phyloP scores from a whole-genome alignment of 1,140 invertebrate genomes.

The Periplaneta americana region DNA sequence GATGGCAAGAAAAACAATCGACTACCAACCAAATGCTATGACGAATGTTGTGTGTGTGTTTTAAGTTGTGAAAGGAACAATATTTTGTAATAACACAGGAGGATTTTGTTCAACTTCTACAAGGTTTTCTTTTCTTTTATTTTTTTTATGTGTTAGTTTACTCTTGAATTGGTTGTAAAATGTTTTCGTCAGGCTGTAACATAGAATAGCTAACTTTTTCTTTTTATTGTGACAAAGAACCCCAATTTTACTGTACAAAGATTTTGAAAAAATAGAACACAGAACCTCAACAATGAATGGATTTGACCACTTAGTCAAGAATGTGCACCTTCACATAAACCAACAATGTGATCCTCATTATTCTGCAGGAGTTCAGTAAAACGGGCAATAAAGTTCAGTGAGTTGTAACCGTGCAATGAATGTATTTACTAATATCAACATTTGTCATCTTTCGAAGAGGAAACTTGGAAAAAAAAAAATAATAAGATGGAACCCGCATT shows the following conservation, averaged over 20 bases:
- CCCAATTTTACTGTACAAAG: conserved; percentile 20
- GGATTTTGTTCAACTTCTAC: conserved; percentile 10
- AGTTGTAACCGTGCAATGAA: not conserved
- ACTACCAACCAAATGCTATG: not conserved
- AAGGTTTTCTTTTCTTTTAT: conserved; percentile 6
- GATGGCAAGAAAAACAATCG: not conserved
- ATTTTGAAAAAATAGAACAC: conserved; percentile 10
- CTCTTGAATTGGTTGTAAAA: conserved; percentile 5
- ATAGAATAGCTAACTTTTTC: conserved; percentile 14
- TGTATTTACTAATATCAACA: not conserved
- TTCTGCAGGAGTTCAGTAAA: not conserved
- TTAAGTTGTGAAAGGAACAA: conserved; percentile 14
- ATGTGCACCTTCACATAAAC: conserved; percentile 2
- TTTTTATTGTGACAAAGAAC: conserved; percentile 15
- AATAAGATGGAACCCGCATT: not conserved
- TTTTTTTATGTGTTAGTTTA: conserved; percentile 15
- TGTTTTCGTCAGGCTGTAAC: conserved; percentile 15
- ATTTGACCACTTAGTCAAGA: conserved; percentile 10
- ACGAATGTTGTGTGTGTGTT: conserved; percentile 13
- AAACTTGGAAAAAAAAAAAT: not conserved
- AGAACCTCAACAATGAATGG: conserved; percentile 5
- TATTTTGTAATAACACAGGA: conserved; percentile 17
- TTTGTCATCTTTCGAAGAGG: not conserved
- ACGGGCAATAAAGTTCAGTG: conserved; percentile 6
- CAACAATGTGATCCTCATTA: conserved; percentile 4